Evolutionary conservation across 2,888 invertebrate genomes (phyloP).

Genomic region (Nymphalis c-album): DNA sequence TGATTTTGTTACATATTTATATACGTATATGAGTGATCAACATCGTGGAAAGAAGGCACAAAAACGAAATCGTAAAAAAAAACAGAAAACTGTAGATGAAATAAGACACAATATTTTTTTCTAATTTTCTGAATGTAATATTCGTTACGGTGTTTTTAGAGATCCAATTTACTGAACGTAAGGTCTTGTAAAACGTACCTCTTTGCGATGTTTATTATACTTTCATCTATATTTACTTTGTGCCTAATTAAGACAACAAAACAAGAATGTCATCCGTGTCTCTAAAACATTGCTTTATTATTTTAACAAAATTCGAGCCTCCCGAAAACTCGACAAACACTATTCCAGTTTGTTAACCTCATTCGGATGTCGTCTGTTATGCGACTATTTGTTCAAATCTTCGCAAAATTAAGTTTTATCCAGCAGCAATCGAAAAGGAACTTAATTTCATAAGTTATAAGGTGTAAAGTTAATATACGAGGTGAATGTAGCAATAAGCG

Average conservation of each 20-base stretch:
- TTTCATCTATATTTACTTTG: background rate
- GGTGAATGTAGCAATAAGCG: slow-evolving; percentile 32
- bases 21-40: no score
- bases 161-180: no score
- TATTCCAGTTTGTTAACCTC: slow-evolving; percentile 44
- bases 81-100: no score
- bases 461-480: slow-evolving; percentile 18
- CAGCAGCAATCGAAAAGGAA: slow-evolving; percentile 18
- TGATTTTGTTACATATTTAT: no score
- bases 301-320: slow-evolving; percentile 31
- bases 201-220: background rate
- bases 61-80: no score
- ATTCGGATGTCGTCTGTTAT: slow-evolving; percentile 40
- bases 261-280: background rate
- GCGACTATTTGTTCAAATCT: slow-evolving; percentile 43
- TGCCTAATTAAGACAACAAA: slow-evolving; percentile 7
- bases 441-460: slow-evolving; percentile 19
- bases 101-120: no score
- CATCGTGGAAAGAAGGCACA: no score
- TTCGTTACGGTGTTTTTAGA: no score
- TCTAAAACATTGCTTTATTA: slow-evolving; percentile 18
- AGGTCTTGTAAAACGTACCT: background rate
- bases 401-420: slow-evolving; percentile 36
- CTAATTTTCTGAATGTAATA: no score
- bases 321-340: slow-evolving; percentile 32